Base-by-base conservation (phyloP, 2,797 vertebrate species). In the Cyprinella venusta region DNA sequence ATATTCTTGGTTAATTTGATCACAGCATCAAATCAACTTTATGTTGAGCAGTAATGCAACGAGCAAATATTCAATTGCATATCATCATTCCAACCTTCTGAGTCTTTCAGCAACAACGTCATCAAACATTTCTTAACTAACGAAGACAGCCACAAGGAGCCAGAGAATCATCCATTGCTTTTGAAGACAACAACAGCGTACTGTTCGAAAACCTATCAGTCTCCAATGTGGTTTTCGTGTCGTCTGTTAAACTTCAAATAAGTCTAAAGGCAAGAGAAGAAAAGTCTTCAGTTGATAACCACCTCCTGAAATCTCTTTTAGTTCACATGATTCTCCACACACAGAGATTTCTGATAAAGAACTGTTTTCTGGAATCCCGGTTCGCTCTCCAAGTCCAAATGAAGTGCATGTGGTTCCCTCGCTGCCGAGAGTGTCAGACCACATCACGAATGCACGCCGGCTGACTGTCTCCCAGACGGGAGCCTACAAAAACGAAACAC, bases 91-190 rank as follows among this genome's bases (percentile, higher is more conserved):
- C 69, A 65, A 61, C 75, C 88, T 82, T 88, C 88, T 81, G 87
- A 88, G 90, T 90, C 91, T 88, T 89, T 90, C 88, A 80, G 67
- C 15, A 72, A 92, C 88, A 88, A 90, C 91, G 91, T 91, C 82
- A 83, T 87, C 90, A 89, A 87, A 92, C 91, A 93, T 92, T 92
- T 92, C 90, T 90, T 85, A 90, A 90, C 19, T 88, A 93, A 92
- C 91, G 90, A 91, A 88, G 87, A 89, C 87, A 90, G 83, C 88
- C 89, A 86, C 91, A 91, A 89, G 86, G 90, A 93, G 92, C 90
- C 91, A 6, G 88, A 21, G n/a, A 75, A 75, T 26, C 45, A 52
- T 75, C n/a, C 45, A 65, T 26, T 75, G 45, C 69, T 81, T 81
- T 65, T 52, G 18, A 82, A 67, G 63, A 64, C 24, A 76, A 68